Base-by-base conservation (phyloP, 2,113 vertebrate genomes). In the Siphamia tubifer region DNA sequence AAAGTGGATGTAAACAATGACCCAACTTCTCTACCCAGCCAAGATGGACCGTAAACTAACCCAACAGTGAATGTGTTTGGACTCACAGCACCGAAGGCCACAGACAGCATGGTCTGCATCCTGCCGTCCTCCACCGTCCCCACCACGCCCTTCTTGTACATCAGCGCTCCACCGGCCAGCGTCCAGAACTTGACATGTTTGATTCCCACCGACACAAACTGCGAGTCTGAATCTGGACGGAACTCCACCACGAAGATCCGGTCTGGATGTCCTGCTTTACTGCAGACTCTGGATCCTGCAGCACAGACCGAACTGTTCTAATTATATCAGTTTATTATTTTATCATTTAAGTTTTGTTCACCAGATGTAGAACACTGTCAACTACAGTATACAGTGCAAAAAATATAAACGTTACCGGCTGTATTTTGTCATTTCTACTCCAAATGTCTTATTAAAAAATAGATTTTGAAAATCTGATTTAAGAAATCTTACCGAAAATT, bases 181-280 rank as follows among this genome's bases (percentile, higher is more conserved):
- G 94, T 96, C 97, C 97, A 99, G 92, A 99, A 99, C 92, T 98
- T 99, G 84, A 98, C 96, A 52, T 98, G 96, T 81, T 97, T 98
- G 56, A 99, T 94, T 31, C 97, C 97, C 9, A 97, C 96, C 0
- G 97, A 98, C 62, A 99, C 96, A 4, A 99, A 98, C 84, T 99
- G 96, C 0, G 95, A 95, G 85, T 99, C 96, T 0, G 96, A 98
- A 79, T 99, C 97, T 0, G 96, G 97, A 21, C 97, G 92, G 84
- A 99, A 98, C 82, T 99, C 96, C 42, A 95, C 95, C 39, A 96
- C 96, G 0, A 98, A 98, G 86, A 99, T 96, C 62, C 96, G 94
- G 77, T 98, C 96, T 9, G 91, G 79, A 73, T 99, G 97, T 13
- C 94, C 94, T 36, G 93, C 93, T 64, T 93, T 94, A 83, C 94